Base-by-base conservation (phyloP, 1,140 invertebrate genomes). In the Calycopis cecrops region DNA sequence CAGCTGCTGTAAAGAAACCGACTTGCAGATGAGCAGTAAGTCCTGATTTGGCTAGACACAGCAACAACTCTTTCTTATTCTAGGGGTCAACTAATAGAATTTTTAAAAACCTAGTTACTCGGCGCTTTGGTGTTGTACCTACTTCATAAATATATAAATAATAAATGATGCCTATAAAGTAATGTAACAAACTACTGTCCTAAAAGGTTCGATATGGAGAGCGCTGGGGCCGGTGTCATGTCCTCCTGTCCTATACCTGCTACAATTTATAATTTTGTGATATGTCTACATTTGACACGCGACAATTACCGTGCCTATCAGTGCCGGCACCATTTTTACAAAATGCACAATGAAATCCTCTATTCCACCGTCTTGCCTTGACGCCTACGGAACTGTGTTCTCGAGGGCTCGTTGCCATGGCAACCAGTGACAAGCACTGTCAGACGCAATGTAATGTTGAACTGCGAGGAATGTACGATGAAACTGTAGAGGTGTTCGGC, bases 381-480 rank as follows among this genome's bases (percentile, higher is more conserved):
- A 42, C 9, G 44, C 52, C 44, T n/a, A 38, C 33, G 4, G 38
- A n/a, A 17, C 14, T 18, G 35, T 12, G 9, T 16, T 16, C 14
- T 34, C 17, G 40, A 14, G 16, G 33, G 10, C 16, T n/a, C 65
- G 79, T 85, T 67, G 65, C 75, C 64, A 85, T 85, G 81, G 69
- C 66, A 70, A 85, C 76, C 35, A 66, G 56, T 17, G 73, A 83
- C 71, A 85, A 84, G 73, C 77, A 81, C 56, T 83, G 74, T 59
- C 81, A 85, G 61, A 85, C 81, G 28, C 57, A 71, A 18, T 55
- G 51, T 33, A 55, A 62, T 33, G 67, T 17, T 40, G 64, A 65
- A 10, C 34, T 47, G 16, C 70, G 63, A 68, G 73, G 65, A 35
- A 81, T 83, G 79, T 85, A 83, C 59, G 82, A 85, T 70, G 82